These are phyloP conservation scores for Spodoptera littoralis DNA, from an alignment of 2,888 invertebrate genomes.

Conservation along the genomic window DNA sequence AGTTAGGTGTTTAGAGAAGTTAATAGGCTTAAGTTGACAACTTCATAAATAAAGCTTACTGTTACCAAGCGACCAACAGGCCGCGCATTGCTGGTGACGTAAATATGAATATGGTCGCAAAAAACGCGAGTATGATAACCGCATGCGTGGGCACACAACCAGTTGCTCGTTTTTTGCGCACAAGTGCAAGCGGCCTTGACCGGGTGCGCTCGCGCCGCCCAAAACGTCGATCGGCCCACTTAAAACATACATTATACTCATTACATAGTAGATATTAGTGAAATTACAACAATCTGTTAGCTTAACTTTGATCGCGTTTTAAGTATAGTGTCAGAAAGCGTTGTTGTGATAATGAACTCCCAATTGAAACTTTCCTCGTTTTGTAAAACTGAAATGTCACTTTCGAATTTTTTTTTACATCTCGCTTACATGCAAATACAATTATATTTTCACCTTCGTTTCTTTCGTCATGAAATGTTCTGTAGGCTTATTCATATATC, in stretches of 20 bases:
- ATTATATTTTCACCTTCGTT: constrained; percentile 6
- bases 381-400: constrained; percentile 1
- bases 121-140: constrained; percentile 69
- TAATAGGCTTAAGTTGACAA: constrained; percentile 28
- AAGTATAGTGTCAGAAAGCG: constrained; percentile 23
- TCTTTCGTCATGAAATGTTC: constrained; percentile 9
- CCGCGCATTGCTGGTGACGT: constrained; percentile 55
- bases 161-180: constrained; percentile 81
- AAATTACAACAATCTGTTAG: constrained; percentile 44
- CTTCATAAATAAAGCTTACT: constrained; percentile 28
- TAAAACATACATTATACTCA: constrained; percentile 58
- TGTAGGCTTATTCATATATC: constrained; percentile 8
- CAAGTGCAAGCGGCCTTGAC: constrained; percentile 86
- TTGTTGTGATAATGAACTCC: constrained; percentile 11
- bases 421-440: background rate
- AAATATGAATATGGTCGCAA: constrained; percentile 54
- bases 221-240: constrained; percentile 71
- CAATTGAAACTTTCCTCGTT: constrained; percentile 4
- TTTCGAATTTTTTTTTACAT: background rate
- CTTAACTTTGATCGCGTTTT: constrained; percentile 26
- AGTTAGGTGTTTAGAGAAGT: constrained; percentile 18
- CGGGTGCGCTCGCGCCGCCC: constrained; percentile 71
- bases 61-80: constrained; percentile 62
- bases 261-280: constrained; percentile 44
- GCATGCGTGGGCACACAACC: constrained; percentile 79